Conservation (phyloP, 2,797 vertebrate species). For the Cheirogaleus major region DNA sequence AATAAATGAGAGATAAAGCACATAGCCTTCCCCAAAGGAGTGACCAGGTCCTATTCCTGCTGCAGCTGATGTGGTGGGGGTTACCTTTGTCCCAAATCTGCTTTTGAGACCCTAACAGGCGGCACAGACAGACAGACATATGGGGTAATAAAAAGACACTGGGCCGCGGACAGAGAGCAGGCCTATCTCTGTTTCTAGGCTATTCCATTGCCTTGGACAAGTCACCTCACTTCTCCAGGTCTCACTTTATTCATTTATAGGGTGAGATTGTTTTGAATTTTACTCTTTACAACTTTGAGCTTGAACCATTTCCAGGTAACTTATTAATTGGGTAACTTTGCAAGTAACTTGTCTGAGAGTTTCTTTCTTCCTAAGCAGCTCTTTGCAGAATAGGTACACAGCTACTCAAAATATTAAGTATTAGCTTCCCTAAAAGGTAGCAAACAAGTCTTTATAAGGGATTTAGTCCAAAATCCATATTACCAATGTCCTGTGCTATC, state of each 20-base stretch:
- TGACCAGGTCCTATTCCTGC: neutral
- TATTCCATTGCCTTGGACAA: neutral
- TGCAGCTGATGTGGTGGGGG: neutral
- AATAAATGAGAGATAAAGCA: neutral
- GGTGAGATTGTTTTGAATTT: neutral
- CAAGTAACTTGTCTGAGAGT: neutral
- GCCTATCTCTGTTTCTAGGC: neutral
- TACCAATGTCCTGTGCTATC: neutral
- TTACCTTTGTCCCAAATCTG: neutral
- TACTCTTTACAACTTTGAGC: neutral
- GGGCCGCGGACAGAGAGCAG: neutral
- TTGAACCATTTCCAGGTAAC: neutral
- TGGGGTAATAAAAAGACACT: neutral
- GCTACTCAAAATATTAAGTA: neutral
- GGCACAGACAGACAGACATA: neutral
- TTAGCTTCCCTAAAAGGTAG: neutral
- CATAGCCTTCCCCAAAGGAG: neutral
- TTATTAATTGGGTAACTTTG: neutral
- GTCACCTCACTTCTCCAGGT: neutral
- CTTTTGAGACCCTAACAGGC: neutral
- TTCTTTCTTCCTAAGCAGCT: neutral
- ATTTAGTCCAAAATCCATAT: neutral
- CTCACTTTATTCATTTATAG: neutral
- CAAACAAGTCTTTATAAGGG: neutral
- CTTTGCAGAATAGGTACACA: neutral